Percentiles rank a stretch among this genome's conserved stretches.
Conservation (phyloP, 2,797 vertebrate genomes). For the Dromococcyx pavoninus region DNA sequence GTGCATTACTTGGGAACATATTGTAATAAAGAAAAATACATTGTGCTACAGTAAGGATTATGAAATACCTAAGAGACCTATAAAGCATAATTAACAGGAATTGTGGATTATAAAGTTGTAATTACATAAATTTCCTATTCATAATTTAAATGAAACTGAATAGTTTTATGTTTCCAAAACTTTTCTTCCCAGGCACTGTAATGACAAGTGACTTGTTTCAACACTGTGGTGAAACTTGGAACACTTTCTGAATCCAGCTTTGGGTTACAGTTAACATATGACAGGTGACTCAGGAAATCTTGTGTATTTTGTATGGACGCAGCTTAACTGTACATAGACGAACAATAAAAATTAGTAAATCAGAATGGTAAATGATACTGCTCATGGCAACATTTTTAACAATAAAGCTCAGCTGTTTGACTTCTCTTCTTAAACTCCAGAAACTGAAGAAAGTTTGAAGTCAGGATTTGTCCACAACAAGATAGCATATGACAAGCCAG, state of each 20-base stretch:
- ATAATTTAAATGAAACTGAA: slow-evolving; percentile 18
- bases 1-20: neutral
- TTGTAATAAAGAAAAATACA: slow-evolving; percentile 27
- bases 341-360: neutral
- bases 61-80: neutral
- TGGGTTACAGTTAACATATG: neutral
- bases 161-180: neutral
- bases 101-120: slow-evolving; percentile 30
- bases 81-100: slow-evolving; percentile 20
- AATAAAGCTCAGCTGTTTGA: neutral
- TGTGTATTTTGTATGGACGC: neutral
- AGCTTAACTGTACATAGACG: neutral
- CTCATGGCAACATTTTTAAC: neutral
- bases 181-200: neutral
- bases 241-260: neutral
- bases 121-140: neutral
- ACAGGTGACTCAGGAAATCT: neutral
- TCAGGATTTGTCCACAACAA: neutral
- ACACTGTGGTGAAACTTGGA: neutral
- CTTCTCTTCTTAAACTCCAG: neutral
- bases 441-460: neutral
- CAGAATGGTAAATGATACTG: neutral
- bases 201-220: neutral
- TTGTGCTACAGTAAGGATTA: neutral
- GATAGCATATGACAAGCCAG: neutral